Evolutionary conservation across 2,113 vertebrate genomes (phyloP), one percentile per base, ranked within the genome.

Genomic region (Rattus norvegicus): DNA sequence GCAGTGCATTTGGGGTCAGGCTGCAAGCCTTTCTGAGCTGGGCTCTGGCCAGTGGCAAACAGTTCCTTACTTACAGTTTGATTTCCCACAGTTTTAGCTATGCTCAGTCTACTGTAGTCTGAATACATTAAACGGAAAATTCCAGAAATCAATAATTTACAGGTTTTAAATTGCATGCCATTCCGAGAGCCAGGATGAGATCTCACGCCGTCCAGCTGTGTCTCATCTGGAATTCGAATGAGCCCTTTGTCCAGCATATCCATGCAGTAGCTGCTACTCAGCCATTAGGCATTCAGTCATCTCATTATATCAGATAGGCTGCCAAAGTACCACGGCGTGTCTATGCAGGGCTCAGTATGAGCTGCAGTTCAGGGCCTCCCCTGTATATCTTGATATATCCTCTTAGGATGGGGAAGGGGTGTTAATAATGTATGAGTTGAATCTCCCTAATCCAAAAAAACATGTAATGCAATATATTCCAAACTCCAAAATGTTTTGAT

Each of bases 131-230:
- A 28, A 56, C 20, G 70, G 52, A 89, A 89, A 89, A 43, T 89
- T 59, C n/a, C 69, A 89, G 87, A 75, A 59, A 89, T 75, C 59
- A 89, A 89, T 59, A 89, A 89, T 73, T 89, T 54, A 89, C 87
- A 39, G 52, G 87, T 59, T 89, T 89, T 73, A 73, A 75, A 89
- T 89, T 89, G 52, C 87, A 43, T 73, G 87, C 69, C 69, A 19
- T 75, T 89, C 69, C 73, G n/a, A 7, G 87, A 20, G 28, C 69
- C 70, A 43, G 54, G 70, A 75, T 89, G 26, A 89, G 52, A 36
- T 75, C 69, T 75, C 52, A 39, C 24, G 1, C 52, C 16, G 6
- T 39, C 86, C 86, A 73, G 87, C 52, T 73, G 33, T 72, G 87
- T 59, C 69, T 89, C 69, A 89, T 73, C 87, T 89, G 69, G 52